Percentiles rank a stretch among this genome's conserved stretches.
phyloP scores from a whole-genome alignment of 2,888 invertebrate species.

The Eledona agricola region DNA sequence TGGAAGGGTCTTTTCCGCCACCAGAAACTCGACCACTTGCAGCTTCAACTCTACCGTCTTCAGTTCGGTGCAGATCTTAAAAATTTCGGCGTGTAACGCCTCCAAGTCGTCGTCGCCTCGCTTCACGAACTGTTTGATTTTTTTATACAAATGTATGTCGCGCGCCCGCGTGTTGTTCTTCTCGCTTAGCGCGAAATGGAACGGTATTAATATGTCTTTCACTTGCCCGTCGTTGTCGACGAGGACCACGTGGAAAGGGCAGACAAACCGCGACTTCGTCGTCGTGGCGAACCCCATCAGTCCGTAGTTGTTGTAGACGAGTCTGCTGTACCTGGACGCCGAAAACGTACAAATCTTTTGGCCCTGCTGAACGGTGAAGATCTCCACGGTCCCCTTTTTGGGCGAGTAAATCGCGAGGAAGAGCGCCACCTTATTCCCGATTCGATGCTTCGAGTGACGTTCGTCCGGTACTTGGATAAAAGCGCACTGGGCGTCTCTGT shows the following conservation, averaged over 20 bases:
- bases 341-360: slow-evolving; percentile 90
- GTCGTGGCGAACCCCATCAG: slow-evolving; percentile 75
- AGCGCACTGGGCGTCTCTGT: slow-evolving; percentile 93
- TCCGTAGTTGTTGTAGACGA: slow-evolving; percentile 83
- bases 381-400: slow-evolving; percentile 89
- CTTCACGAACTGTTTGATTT: slow-evolving; percentile 74
- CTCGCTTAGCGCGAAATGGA: slow-evolving; percentile 86
- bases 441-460: slow-evolving; percentile 54
- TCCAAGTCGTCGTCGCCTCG: slow-evolving; percentile 63
- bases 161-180: slow-evolving; percentile 86
- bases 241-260: slow-evolving; percentile 78
- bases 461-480: slow-evolving; percentile 87
- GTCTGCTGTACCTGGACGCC: slow-evolving; percentile 83
- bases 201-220: slow-evolving; percentile 86
- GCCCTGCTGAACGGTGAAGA: slow-evolving; percentile 91
- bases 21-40: slow-evolving; percentile 76
- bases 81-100: slow-evolving; percentile 65
- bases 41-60: slow-evolving; percentile 76
- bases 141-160: slow-evolving; percentile 86
- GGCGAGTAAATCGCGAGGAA: slow-evolving; percentile 95
- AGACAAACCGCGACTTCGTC: slow-evolving; percentile 66
- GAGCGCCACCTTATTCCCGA: slow-evolving; percentile 67
- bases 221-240: slow-evolving; percentile 85
- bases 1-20: slow-evolving; percentile 70
- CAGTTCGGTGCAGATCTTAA: slow-evolving; percentile 69